Conservation (phyloP, 2,797 vertebrate species). For the Tenualosa ilisha region DNA sequence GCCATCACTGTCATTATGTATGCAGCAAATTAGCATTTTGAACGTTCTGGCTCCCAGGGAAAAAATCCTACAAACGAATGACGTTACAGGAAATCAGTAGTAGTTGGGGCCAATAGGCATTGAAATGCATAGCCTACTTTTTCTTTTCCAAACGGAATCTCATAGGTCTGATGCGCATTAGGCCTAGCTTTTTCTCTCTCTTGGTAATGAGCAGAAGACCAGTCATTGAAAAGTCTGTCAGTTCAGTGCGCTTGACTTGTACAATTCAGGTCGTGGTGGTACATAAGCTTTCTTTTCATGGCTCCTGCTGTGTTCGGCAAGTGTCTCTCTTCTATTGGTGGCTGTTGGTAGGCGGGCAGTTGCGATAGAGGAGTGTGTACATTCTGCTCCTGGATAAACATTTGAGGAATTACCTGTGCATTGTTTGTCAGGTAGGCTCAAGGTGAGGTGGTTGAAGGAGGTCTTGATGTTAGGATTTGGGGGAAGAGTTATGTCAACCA, state of each 20-base stretch:
- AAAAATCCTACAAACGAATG: no score
- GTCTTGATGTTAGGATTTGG: background rate
- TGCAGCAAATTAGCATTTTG: no score
- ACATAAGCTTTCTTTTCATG: background rate
- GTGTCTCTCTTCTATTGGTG: background rate
- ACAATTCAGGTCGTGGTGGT: background rate
- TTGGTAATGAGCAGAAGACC: background rate
- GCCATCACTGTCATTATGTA: no score
- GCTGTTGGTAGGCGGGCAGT: background rate
- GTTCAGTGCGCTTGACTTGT: background rate
- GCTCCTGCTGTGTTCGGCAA: background rate
- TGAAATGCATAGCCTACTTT: no score
- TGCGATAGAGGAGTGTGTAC: background rate
- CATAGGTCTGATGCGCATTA: background rate
- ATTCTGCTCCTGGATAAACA: background rate
- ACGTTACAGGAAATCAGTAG: background rate
- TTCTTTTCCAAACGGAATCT: no score
- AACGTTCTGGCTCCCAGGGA: no score
- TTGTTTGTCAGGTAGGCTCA: background rate
- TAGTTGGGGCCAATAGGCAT: background rate
- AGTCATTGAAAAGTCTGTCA: background rate
- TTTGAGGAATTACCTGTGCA: conserved; percentile 1
- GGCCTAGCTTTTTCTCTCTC: background rate
- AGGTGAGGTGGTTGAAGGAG: background rate
- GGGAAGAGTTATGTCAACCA: background rate